Evolutionary conservation across 1,140 invertebrate species (phyloP).

Genomic region (Eupristina koningsbergeri): DNA sequence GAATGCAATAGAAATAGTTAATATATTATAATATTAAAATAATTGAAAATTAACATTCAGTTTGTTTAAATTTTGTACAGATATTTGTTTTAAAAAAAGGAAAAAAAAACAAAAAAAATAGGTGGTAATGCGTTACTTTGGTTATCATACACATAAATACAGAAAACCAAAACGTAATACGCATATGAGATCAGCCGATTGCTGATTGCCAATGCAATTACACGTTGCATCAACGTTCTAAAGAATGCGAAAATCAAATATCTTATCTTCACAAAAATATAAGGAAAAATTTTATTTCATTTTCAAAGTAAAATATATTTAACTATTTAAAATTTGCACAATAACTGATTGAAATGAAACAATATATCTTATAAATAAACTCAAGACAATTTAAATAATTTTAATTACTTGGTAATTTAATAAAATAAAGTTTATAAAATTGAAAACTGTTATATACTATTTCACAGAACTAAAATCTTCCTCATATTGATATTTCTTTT

Average conservation of each 20-base stretch:
- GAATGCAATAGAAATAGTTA: conserved; percentile 7
- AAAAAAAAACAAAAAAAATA: conserved; percentile 26
- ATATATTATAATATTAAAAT: conserved; percentile 43
- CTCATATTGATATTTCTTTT: background rate
- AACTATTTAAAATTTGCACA: conserved; percentile 6
- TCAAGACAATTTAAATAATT: background rate
- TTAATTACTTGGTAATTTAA: background rate
- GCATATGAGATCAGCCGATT: conserved; percentile 59
- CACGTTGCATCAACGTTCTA: conserved; percentile 49
- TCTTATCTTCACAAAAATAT: conserved; percentile 16
- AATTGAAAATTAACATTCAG: conserved; percentile 45
- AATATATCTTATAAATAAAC: background rate
- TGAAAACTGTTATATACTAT: background rate
- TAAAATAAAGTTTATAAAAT: background rate
- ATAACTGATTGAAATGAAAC: conserved; percentile 5
- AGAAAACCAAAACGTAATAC: conserved; percentile 45
- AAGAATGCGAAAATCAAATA: conserved; percentile 42
- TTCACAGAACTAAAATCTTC: conserved; percentile 3
- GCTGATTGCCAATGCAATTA: conserved; percentile 60
- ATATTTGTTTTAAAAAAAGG: conserved; percentile 20
- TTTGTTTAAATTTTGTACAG: conserved; percentile 38
- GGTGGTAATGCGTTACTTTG: conserved; percentile 45
- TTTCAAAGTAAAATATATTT: background rate
- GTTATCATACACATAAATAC: conserved; percentile 41
- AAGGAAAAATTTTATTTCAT: background rate